phyloP scores from a whole-genome alignment of 2,797 vertebrate genomes.

The Anguilla anguilla region DNA sequence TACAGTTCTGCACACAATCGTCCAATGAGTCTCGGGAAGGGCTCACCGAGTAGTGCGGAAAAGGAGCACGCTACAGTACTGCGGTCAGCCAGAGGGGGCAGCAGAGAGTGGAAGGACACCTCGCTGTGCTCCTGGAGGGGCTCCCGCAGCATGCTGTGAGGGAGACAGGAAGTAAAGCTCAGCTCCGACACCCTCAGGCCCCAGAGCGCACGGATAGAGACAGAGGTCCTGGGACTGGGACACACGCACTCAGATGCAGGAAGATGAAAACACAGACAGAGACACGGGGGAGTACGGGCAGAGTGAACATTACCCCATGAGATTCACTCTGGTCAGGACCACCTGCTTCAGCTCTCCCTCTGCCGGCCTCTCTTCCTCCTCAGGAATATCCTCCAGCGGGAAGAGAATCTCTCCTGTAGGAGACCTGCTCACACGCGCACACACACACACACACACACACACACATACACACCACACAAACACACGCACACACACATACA shows the following conservation, averaged over 20 bases:
- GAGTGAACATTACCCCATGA: not conserved
- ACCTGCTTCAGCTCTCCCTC: no score
- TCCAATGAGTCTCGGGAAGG: not conserved
- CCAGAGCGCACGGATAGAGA: not conserved
- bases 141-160: conserved; percentile 20
- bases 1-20: not conserved
- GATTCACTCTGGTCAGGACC: not conserved
- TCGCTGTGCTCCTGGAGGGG: conserved; percentile 21
- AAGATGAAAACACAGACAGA: not conserved
- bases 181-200: not conserved
- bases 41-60: conserved; percentile 22
- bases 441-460: not conserved
- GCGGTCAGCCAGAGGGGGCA: conserved; percentile 26
- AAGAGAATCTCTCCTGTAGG: not conserved
- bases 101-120: conserved; percentile 22
- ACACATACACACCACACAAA: no score
- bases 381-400: no score
- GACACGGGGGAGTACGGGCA: not conserved
- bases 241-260: not conserved
- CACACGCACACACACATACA: no score
- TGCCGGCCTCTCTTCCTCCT: no score
- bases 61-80: conserved; percentile 1
- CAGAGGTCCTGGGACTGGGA: not conserved
- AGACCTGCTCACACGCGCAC: not conserved
- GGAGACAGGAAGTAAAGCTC: not conserved